Evolutionary conservation across 2,797 vertebrate genomes (phyloP).

Genomic region (Schizothorax lantsangensis): DNA sequence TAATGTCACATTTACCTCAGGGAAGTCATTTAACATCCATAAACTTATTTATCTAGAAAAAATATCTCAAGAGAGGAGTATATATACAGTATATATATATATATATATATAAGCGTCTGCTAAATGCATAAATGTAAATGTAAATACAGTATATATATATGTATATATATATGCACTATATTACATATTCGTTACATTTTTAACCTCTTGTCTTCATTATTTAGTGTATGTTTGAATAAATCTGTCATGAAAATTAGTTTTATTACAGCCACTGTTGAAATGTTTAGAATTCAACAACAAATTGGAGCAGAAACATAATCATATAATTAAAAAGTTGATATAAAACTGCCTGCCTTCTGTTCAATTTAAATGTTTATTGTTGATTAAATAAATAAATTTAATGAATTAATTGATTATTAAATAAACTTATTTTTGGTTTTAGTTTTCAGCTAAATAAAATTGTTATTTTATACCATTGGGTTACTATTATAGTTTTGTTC

Average conservation of each 20-base stretch:
- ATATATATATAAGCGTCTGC: too few relatives aligned
- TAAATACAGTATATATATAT: too few relatives aligned
- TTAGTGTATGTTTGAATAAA: neutral
- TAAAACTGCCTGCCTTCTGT: neutral
- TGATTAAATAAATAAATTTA: neutral
- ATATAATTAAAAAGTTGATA: neutral
- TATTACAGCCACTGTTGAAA: neutral
- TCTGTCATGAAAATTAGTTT: neutral
- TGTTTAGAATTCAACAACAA: neutral
- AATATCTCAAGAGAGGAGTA: too few relatives aligned
- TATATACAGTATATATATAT: too few relatives aligned
- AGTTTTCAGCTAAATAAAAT: too few relatives aligned
- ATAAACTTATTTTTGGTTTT: neutral
- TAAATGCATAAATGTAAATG: too few relatives aligned
- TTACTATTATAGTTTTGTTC: neutral
- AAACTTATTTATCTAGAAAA: neutral
- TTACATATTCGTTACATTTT: neutral
- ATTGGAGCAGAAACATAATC: neutral
- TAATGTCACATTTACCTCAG: neutral
- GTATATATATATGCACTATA: neutral
- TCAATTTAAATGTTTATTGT: too few relatives aligned
- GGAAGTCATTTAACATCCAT: neutral
- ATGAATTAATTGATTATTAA: neutral
- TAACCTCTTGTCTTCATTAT: neutral
- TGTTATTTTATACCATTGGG: neutral